Percentiles rank a stretch among this genome's conserved stretches.
phyloP scores from a whole-genome alignment of 2,797 vertebrate species.

The Cephalopachus bancanus region DNA sequence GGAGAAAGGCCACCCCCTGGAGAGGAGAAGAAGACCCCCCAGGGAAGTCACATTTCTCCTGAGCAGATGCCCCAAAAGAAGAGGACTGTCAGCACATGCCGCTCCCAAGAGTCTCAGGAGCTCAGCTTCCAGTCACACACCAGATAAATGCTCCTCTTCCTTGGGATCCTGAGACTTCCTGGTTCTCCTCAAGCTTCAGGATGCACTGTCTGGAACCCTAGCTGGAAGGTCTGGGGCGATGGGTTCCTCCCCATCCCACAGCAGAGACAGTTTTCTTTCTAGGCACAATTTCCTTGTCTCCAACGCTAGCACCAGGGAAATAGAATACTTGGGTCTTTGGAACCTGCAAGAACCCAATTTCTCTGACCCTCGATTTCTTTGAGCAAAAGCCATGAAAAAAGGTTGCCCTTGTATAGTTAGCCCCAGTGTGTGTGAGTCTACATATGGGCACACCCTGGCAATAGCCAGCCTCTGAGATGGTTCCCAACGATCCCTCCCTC shows the following conservation, averaged over 20 bases:
- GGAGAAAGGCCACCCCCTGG: not conserved
- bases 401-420: not conserved
- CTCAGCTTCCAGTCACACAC: not conserved
- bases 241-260: not conserved
- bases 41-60: not conserved
- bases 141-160: not conserved
- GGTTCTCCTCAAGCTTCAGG: not conserved
- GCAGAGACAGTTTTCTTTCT: not conserved
- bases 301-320: not conserved
- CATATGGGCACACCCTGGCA: not conserved
- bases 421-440: not conserved
- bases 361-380: not conserved
- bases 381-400: not conserved
- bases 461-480: not conserved
- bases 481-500: not conserved
- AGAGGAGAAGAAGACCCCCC: not conserved
- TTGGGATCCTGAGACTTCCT: not conserved
- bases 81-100: not conserved
- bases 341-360: not conserved
- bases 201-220: not conserved
- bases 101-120: no score
- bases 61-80: not conserved
- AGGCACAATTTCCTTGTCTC: not conserved
- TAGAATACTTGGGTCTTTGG: not conserved
- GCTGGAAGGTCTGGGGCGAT: not conserved